phyloP scores from a whole-genome alignment of 2,888 invertebrate species.

The Alviniconcha strummeri region DNA sequence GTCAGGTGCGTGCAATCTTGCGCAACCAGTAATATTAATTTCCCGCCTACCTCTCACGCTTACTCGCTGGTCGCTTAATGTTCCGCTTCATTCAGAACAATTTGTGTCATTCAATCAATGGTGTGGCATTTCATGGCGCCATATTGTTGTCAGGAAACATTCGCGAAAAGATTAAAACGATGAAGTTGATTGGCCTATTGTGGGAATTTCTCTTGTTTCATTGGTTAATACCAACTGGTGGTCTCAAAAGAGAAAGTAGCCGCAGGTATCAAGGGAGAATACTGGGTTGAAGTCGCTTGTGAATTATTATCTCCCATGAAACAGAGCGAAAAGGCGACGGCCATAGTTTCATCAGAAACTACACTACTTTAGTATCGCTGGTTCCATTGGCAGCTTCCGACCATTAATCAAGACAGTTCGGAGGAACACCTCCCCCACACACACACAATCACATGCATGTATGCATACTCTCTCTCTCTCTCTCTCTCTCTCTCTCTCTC shows the following conservation, averaged over 20 bases:
- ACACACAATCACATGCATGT: neutral
- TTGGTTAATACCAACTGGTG: neutral
- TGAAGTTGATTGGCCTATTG: conserved; percentile 3
- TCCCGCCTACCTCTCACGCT: neutral
- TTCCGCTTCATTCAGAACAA: neutral
- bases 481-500: no score
- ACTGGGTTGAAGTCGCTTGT: neutral
- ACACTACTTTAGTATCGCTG: neutral
- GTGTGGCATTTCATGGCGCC: neutral
- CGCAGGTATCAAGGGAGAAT: neutral
- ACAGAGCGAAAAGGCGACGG: no score
- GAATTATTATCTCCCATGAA: no score
- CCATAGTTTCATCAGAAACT: neutral
- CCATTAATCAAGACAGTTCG: no score
- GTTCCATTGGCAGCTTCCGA: no score
- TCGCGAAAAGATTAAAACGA: neutral
- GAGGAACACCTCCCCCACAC: neutral
- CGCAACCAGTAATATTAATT: neutral
- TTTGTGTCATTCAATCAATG: neutral
- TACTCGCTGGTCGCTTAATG: neutral
- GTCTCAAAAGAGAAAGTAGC: conserved; percentile 17
- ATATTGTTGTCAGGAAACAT: conserved; percentile 31
- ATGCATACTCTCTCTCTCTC: no score
- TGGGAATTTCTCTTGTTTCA: neutral
- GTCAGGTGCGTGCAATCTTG: neutral